A percentile compares a stretch with the other conserved stretches of the same genome.
Conservation (phyloP, 2,888 invertebrate species). For the Phaedon cochleariae region DNA sequence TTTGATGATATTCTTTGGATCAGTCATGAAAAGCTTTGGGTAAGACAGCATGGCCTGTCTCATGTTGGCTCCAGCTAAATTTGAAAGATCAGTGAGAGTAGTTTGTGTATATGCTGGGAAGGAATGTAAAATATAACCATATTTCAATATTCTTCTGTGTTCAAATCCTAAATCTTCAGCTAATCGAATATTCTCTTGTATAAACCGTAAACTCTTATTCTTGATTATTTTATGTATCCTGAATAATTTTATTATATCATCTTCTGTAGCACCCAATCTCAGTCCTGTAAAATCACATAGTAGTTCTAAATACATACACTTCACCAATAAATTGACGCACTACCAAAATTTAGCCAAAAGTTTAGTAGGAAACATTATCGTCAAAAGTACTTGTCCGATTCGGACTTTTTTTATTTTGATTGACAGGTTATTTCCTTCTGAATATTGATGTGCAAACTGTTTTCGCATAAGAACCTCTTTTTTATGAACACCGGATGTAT, state of each 20-base stretch:
- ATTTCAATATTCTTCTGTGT: constrained; percentile 64
- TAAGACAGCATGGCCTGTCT: constrained; percentile 64
- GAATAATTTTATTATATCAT: constrained; percentile 57
- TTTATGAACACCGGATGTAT: too few relatives aligned
- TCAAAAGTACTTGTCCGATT: too few relatives aligned
- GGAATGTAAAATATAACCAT: constrained; percentile 68
- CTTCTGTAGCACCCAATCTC: constrained; percentile 58
- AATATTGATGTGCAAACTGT: too few relatives aligned
- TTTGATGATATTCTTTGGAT: constrained; percentile 65
- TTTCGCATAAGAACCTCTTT: too few relatives aligned
- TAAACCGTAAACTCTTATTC: constrained; percentile 63
- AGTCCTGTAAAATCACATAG: constrained; percentile 56
- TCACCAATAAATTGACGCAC: too few relatives aligned
- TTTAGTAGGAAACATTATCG: too few relatives aligned
- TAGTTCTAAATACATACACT: background rate
- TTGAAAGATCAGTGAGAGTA: constrained; percentile 66
- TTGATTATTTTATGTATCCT: constrained; percentile 56
- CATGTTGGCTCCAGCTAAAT: constrained; percentile 67
- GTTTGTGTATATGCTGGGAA: constrained; percentile 68
- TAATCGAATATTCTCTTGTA: constrained; percentile 67
- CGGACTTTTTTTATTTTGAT: too few relatives aligned
- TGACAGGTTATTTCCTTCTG: too few relatives aligned
- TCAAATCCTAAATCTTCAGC: constrained; percentile 68
- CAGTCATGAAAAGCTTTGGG: constrained; percentile 72
- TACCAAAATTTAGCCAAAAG: too few relatives aligned